Evolutionary conservation across 2,888 invertebrate species (phyloP), one percentile per base, ranked within the genome.

Genomic region (Coremacera marginata): DNA sequence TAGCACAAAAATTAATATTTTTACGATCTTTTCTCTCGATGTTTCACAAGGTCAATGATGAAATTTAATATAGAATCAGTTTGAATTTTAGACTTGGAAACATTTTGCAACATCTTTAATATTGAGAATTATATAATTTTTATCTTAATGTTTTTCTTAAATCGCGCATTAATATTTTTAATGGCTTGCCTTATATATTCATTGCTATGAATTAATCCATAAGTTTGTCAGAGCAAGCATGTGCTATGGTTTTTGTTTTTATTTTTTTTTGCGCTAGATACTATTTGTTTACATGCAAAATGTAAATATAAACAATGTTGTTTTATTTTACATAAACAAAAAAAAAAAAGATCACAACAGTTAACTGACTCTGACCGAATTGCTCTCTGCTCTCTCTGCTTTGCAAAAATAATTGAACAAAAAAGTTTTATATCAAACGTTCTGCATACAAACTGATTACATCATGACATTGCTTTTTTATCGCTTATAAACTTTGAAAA

Each of bases 241-340:
- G n/a, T n/a, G n/a, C n/a, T n/a, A n/a, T n/a, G n/a, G n/a, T n/a
- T n/a, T n/a, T n/a, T n/a, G n/a, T n/a, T n/a, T n/a, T n/a, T n/a
- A n/a, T 7, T 65, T 31, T 37, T 37, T 37, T 63, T 22, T 14
- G 25, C 22, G 19, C 14, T 9, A 8, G 25, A 14, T 16, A 25
- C 25, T 27, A 25, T 25, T 57, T 31, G 34, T 62, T 60, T 74
- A 22, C 31, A 7, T 49, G 25, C 51, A 68, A 73, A 55, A 51
- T 75, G 74, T 71, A 60, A 60, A 70, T 72, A 70, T 67, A 72
- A 76, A 67, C 57, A 72, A 72, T 70, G 8, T 19, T n/a, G 71
- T 78, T 65, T 70, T 70, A 27, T n/a, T 14, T 60, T 60, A 5
- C 8, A 25, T 14, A 60, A 60, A 22, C 19, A 60, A 60, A 4